Evolutionary conservation across 2,888 invertebrate species (phyloP).

Genomic region (Opisthograptis luteolata): DNA sequence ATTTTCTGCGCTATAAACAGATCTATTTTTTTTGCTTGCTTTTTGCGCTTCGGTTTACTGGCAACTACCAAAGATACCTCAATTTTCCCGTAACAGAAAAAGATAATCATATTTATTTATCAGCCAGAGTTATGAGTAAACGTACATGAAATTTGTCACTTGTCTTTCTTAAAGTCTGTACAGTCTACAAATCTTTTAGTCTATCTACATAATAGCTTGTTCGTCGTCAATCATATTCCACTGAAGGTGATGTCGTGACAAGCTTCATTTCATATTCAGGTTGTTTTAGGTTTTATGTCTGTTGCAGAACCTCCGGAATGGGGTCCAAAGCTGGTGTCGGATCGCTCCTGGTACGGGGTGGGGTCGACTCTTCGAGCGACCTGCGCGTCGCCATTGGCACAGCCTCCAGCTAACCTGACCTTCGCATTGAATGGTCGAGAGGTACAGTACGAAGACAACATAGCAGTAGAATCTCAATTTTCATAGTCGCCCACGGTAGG

Average conservation of each 20-base stretch:
- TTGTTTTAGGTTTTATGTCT: conserved; percentile 41
- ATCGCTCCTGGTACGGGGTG: conserved; percentile 88
- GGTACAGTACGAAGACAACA: too few relatives aligned
- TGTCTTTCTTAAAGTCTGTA: too few relatives aligned
- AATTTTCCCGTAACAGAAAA: too few relatives aligned
- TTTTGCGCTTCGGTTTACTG: too few relatives aligned
- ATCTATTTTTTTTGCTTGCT: too few relatives aligned
- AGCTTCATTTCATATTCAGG: conserved; percentile 30
- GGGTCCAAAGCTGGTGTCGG: conserved; percentile 86
- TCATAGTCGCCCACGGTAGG: too few relatives aligned
- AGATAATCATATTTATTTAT: too few relatives aligned
- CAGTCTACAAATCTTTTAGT: conserved; percentile 13
- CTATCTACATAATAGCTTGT: conserved; percentile 5
- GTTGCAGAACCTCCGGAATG: conserved; percentile 87
- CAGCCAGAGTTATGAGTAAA: too few relatives aligned
- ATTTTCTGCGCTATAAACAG: too few relatives aligned
- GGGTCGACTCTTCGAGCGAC: conserved; percentile 88
- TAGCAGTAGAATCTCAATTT: too few relatives aligned
- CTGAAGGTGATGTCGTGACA: conserved; percentile 30
- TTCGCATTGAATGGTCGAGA: conserved; percentile 88
- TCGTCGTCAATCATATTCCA: conserved; percentile 18
- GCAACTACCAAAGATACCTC: too few relatives aligned
- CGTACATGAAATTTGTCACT: too few relatives aligned
- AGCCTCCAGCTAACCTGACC: conserved; percentile 88
- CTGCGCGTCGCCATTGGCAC: conserved; percentile 87